Percentiles rank a stretch among this genome's conserved stretches.
Conservation (phyloP, 2,888 invertebrate species). For the Encarsia formosa region DNA sequence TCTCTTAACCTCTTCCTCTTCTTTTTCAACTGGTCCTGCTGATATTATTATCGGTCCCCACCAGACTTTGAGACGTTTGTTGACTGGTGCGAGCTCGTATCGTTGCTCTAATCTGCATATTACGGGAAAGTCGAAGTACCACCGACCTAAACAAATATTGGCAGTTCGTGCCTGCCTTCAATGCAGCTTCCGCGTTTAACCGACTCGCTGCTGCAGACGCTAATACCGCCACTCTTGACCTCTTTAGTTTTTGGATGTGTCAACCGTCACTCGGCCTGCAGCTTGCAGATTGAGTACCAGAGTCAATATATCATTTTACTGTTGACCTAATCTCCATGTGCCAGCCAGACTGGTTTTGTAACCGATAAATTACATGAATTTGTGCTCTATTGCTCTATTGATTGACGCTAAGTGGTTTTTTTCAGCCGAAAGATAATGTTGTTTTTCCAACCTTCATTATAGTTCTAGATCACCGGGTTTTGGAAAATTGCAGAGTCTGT, state of each 20-base stretch:
- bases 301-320: constrained; percentile 7
- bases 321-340: no score
- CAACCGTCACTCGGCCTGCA: neutral
- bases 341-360: no score
- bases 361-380: no score
- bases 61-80: no score
- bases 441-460: no score
- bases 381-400: no score
- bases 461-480: no score
- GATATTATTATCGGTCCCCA: constrained; percentile 9
- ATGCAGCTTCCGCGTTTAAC: constrained; percentile 18
- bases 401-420: no score
- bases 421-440: no score
- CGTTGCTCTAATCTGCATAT: constrained; percentile 27
- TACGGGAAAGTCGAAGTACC: constrained; percentile 15
- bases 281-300: neutral
- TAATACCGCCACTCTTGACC: constrained; percentile 36
- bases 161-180: constrained; percentile 1
- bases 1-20: neutral
- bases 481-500: no score
- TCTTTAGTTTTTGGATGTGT: constrained; percentile 27
- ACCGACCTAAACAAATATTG: constrained; percentile 24
- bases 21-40: neutral
- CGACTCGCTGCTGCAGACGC: no score
- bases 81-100: constrained; percentile 6